Percentiles rank a stretch among this genome's conserved stretches.
These are phyloP conservation scores for Ostrea denselamellosa DNA, from an alignment of 1,140 invertebrate genomes.

Conservation along the genomic window DNA sequence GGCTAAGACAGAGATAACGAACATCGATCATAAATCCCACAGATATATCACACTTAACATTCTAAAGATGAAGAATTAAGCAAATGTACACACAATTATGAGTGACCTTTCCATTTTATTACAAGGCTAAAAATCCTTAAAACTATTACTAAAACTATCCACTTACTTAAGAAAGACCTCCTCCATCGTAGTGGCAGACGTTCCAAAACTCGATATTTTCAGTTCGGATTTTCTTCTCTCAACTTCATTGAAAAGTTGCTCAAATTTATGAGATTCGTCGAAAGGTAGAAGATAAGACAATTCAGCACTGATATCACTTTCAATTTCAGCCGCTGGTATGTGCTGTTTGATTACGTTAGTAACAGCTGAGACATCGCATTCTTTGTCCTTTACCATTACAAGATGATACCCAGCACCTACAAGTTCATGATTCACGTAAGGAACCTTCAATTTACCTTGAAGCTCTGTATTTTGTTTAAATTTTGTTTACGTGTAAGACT, in stretches of 20 bases:
- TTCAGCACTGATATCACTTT: slow-evolving; percentile 74
- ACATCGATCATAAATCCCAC: too few relatives aligned
- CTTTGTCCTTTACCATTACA: slow-evolving; percentile 68
- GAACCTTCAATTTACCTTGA: not conserved
- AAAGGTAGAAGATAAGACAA: slow-evolving; percentile 74
- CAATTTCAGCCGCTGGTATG: slow-evolving; percentile 67
- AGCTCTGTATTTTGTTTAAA: too few relatives aligned
- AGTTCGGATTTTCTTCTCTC: slow-evolving; percentile 83
- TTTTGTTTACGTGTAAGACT: too few relatives aligned
- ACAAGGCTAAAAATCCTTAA: not conserved
- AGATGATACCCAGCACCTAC: slow-evolving; percentile 74
- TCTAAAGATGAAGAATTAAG: too few relatives aligned
- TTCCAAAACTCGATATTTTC: slow-evolving; percentile 86
- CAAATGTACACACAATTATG: not conserved
- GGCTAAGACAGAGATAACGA: too few relatives aligned
- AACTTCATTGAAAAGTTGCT: slow-evolving; percentile 83
- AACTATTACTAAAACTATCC: not conserved
- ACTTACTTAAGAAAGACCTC: slow-evolving; percentile 90
- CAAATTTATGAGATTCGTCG: slow-evolving; percentile 70
- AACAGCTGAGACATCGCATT: slow-evolving; percentile 80
- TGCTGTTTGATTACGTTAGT: slow-evolving; percentile 59
- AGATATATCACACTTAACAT: too few relatives aligned
- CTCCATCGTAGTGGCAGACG: slow-evolving; percentile 89
- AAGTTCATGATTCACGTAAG: too few relatives aligned
- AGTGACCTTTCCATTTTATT: not conserved